A percentile compares a stretch with the other conserved stretches of the same genome.
Conservation (phyloP, 2,797 vertebrate genomes). For the Hemitrygon akajei region DNA sequence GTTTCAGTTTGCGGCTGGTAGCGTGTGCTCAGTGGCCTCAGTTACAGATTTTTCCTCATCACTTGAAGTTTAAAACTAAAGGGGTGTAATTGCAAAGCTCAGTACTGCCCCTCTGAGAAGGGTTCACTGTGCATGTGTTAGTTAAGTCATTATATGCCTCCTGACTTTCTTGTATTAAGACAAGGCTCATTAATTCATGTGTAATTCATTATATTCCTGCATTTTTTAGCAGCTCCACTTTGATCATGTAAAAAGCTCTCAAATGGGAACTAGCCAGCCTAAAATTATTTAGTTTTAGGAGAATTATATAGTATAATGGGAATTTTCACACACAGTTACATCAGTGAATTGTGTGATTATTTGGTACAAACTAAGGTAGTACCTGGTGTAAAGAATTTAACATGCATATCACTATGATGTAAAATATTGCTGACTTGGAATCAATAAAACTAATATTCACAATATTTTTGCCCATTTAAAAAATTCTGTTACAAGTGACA, state of each 20-base stretch:
- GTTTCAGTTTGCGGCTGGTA: background rate
- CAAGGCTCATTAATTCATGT: background rate
- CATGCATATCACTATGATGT: background rate
- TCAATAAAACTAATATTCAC: background rate
- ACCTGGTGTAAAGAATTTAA: background rate
- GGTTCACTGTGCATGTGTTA: background rate
- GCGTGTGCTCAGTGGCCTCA: too few species aligned
- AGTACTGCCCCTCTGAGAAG: background rate
- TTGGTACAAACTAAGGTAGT: background rate
- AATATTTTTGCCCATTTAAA: background rate
- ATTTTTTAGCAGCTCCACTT: background rate
- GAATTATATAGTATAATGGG: background rate
- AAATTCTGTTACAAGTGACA: slow-evolving; percentile 12
- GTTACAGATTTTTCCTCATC: background rate
- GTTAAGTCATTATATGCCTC: background rate
- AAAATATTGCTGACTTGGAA: background rate
- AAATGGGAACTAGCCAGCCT: background rate
- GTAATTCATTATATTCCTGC: background rate
- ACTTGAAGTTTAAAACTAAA: background rate
- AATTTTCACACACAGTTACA: background rate
- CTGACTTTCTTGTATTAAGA: background rate
- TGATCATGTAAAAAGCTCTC: background rate
- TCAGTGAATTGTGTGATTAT: background rate
- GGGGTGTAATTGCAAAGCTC: too few species aligned
- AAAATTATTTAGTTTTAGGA: background rate